These are phyloP conservation scores for Actinia equina DNA, from an alignment of 64 coral and sea anemone genomes.

Conservation along the genomic window DNA sequence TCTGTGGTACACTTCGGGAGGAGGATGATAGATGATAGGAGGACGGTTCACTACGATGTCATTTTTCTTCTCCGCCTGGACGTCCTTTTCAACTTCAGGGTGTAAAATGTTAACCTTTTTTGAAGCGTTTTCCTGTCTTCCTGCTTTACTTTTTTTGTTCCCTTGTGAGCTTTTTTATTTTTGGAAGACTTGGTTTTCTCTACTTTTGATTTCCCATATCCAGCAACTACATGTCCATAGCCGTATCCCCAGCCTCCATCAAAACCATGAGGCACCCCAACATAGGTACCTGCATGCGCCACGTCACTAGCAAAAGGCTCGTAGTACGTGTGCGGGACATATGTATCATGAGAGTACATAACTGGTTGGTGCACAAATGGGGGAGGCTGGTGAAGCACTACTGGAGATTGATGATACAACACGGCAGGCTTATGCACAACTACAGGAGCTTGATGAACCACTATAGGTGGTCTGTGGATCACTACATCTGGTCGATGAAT, in stretches of 20 bases:
- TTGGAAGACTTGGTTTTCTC: conserved; percentile 1
- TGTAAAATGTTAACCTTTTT: conserved; percentile 46
- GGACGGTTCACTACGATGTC: conserved; percentile 91
- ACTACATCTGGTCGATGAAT: conserved; percentile 92
- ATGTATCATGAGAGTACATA: conserved; percentile 74
- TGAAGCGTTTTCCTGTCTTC: background rate
- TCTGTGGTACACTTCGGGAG: conserved; percentile 95
- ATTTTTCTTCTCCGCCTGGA: conserved; percentile 72
- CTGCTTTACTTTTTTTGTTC: conserved; percentile 5
- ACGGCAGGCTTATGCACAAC: conserved; percentile 82
- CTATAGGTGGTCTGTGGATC: conserved; percentile 80
- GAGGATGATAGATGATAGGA: conserved; percentile 96
- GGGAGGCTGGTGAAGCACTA: conserved; percentile 89
- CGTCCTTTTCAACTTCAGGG: conserved; percentile 58
- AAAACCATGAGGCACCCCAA: conserved; percentile 64
- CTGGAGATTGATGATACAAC: conserved; percentile 70
- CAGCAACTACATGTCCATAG: conserved; percentile 31
- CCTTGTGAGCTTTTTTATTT: background rate
- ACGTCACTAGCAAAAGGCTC: conserved; percentile 38
- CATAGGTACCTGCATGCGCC: conserved; percentile 44
- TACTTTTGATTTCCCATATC: conserved; percentile 45
- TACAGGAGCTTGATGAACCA: conserved; percentile 78
- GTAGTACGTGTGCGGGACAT: conserved; percentile 61
- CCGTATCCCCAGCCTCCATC: conserved; percentile 48
- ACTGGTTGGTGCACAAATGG: conserved; percentile 83